A percentile compares a stretch with the other conserved stretches of the same genome.
phyloP scores from a whole-genome alignment of 2,797 vertebrate species.

The Ceryle rudis region DNA sequence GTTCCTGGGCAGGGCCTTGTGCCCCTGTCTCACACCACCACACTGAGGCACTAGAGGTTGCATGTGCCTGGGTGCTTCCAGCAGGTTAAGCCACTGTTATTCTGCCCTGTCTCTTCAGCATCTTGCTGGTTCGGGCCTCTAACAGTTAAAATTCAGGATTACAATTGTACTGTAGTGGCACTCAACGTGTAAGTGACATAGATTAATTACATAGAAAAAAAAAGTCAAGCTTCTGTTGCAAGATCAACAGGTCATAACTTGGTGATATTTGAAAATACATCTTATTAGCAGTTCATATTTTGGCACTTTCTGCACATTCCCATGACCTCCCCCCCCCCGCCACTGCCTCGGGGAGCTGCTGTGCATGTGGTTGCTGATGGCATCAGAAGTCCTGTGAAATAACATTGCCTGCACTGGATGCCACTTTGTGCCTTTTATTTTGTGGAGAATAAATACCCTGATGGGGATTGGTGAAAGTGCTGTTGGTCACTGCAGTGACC shows the following conservation, averaged over 20 bases:
- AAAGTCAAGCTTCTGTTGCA: background rate
- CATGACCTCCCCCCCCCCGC: background rate
- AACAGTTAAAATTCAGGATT: background rate
- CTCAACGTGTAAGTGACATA: background rate
- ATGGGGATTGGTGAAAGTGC: background rate
- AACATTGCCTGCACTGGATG: background rate
- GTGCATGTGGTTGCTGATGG: background rate
- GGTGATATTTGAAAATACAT: conserved; percentile 46
- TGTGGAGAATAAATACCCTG: background rate
- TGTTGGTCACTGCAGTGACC: background rate
- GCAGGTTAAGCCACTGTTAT: background rate
- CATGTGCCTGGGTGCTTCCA: accelerated
- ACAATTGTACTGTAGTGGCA: background rate
- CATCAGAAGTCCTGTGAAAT: background rate
- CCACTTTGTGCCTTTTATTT: background rate
- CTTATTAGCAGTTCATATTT: conserved; percentile 63
- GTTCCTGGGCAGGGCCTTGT: background rate
- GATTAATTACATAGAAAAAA: conserved; percentile 19
- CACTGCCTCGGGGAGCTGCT: background rate
- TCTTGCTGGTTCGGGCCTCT: background rate
- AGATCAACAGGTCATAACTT: conserved; percentile 45
- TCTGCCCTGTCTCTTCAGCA: background rate
- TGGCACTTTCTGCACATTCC: background rate
- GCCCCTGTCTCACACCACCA: background rate
- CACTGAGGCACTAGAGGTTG: background rate